Evolutionary conservation across 2,888 invertebrate species (phyloP), one percentile per base, ranked within the genome.

Genomic region (Coelopa pilipes): DNA sequence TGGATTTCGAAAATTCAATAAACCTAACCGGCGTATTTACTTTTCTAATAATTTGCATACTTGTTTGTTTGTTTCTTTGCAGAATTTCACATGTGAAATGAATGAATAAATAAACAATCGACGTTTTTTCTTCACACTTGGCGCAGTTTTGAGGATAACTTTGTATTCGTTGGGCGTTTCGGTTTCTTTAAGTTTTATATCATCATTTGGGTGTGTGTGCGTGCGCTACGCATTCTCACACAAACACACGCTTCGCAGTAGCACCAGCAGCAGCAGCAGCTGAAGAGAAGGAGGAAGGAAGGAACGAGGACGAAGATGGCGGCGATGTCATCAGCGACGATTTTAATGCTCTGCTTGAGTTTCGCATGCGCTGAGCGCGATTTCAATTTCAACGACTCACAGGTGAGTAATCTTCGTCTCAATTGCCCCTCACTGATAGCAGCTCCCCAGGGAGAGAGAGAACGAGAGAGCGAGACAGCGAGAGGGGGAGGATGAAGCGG

Each of bases 351-450:
- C 55, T 75, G 75, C 46, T 66, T 74, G 72, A 73, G 72, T 70
- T 73, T 72, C 74, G 78, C 79, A 70, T 78, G 74, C 71, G 84
- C 82, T 72, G 85, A 86, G 79, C 82, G 82, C 78, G 87, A 87
- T 78, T 87, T 87, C 80, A 86, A 87, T 82, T 85, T 83, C 79
- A 86, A 87, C 74, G 87, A 87, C 75, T 83, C 84, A 74, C 87
- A 87, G 84, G 87, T 87, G 79, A 83, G 71, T 55, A 55, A n/a
- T 71, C 21, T 53, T 15, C 50, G 57, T 21, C n/a, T 19, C 50
- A 21, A n/a, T 34, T 67, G 53, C 34, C 50, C 34, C 34, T 7
- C 34, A 34, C 34, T 34, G 34, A 34, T 34, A 34, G 34, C 34
- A 34, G 34, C 2, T 34, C 34, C 34, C 34, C 34, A 34, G 34